phyloP scores from a whole-genome alignment of 2,888 invertebrate species.

The Thera britannica region DNA sequence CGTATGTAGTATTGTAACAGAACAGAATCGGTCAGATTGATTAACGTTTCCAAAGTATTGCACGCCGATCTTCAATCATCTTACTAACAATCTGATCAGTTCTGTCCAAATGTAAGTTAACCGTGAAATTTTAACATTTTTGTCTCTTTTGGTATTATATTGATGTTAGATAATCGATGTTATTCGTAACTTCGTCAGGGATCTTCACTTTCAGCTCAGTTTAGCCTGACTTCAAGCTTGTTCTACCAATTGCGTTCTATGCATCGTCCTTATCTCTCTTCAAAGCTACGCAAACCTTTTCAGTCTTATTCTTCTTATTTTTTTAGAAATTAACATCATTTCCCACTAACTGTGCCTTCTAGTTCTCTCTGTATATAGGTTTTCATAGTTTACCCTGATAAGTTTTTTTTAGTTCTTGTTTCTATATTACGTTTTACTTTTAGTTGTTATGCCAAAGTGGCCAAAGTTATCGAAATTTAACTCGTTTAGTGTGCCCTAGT shows the following conservation, averaged over 20 bases:
- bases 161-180: conserved; percentile 59
- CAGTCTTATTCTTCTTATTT: conserved; percentile 11
- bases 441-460: conserved; percentile 46
- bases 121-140: conserved; percentile 57
- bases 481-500: conserved; percentile 61
- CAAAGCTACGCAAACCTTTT: conserved; percentile 6
- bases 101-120: conserved; percentile 61
- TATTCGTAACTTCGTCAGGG: conserved; percentile 53
- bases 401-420: conserved; percentile 21
- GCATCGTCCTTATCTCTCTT: conserved; percentile 13
- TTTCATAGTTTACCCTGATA: conserved; percentile 44
- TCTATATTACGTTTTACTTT: conserved; percentile 31
- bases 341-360: conserved; percentile 81
- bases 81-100: conserved; percentile 57
- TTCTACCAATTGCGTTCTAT: conserved; percentile 14
- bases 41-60: conserved; percentile 23
- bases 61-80: conserved; percentile 9
- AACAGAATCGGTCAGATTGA: conserved; percentile 67
- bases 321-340: conserved; percentile 49
- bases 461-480: conserved; percentile 50
- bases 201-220: conserved; percentile 41
- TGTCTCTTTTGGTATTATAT: conserved; percentile 56
- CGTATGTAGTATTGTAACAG: conserved; percentile 52
- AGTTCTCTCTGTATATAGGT: conserved; percentile 74
- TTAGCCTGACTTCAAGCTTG: conserved; percentile 31